Conservation (phyloP, 2,113 vertebrate species). For the Serilophus lunatus region DNA sequence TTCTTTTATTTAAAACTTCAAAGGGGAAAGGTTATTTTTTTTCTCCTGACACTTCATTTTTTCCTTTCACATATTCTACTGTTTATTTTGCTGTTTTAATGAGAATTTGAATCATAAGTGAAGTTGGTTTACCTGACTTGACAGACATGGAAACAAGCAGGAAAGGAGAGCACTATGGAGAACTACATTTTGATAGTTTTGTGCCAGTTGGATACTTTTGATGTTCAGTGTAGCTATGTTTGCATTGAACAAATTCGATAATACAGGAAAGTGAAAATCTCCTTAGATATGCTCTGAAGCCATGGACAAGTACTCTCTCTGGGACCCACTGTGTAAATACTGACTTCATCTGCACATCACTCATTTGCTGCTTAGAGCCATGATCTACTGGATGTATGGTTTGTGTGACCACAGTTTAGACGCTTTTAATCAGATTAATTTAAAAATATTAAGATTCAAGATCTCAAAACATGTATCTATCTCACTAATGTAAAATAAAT, state of each 20-base stretch:
- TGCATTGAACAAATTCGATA: accelerated
- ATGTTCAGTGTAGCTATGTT: neutral
- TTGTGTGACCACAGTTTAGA: neutral
- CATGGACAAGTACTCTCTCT: neutral
- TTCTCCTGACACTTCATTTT: neutral
- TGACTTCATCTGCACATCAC: neutral
- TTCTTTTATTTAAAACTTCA: neutral
- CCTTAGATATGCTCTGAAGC: neutral
- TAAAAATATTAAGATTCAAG: neutral
- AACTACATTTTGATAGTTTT: neutral
- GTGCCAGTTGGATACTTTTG: neutral
- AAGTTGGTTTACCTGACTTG: neutral
- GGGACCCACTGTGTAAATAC: neutral
- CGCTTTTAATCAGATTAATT: neutral
- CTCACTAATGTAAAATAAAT: neutral
- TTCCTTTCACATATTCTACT: neutral
- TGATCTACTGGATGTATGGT: neutral
- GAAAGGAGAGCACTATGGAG: neutral
- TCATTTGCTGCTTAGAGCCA: neutral
- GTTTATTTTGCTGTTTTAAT: neutral
- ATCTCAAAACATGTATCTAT: neutral
- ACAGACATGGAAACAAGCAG: neutral
- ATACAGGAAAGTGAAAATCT: neutral
- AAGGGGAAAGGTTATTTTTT: neutral
- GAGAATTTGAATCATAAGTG: neutral